Conservation (phyloP, 2,888 invertebrate species). For the Epicampocera succincta region DNA sequence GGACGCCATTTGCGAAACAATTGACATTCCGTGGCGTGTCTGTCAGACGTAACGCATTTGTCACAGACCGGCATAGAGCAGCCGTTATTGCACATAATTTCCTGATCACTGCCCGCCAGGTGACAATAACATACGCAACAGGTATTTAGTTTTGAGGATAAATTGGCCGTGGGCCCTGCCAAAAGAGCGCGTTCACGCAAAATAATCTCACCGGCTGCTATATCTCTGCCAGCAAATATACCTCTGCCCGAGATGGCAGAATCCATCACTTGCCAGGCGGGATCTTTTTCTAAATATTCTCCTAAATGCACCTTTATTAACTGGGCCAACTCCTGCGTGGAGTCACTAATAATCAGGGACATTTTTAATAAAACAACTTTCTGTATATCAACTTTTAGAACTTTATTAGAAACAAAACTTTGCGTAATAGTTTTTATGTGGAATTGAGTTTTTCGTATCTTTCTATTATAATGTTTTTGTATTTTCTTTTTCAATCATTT, state of each 20-base stretch:
- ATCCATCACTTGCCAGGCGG: constrained; percentile 84
- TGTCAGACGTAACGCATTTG: constrained; percentile 84
- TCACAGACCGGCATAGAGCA: constrained; percentile 88
- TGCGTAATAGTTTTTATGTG: constrained; percentile 32
- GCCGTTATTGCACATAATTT: constrained; percentile 83
- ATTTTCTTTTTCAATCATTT: not conserved
- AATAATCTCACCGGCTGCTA: constrained; percentile 86
- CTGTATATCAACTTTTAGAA: no score
- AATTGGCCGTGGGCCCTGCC: constrained; percentile 86
- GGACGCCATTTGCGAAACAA: constrained; percentile 84
- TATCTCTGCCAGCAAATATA: constrained; percentile 86
- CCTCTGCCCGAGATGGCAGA: constrained; percentile 88
- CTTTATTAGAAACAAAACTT: constrained; percentile 2
- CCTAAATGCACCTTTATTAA: constrained; percentile 77
- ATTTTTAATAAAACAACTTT: constrained; percentile 41
- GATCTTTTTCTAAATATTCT: constrained; percentile 71
- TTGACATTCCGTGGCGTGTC: constrained; percentile 86
- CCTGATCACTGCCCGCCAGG: constrained; percentile 76
- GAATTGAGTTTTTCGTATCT: constrained; percentile 8
- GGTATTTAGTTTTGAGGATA: constrained; percentile 82
- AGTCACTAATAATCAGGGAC: constrained; percentile 70
- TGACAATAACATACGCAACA: constrained; percentile 86
- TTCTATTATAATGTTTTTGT: not conserved
- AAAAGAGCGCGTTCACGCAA: constrained; percentile 88
- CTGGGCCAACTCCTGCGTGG: constrained; percentile 74